Conservation (phyloP, 2,113 vertebrate genomes). For the Kryptolebias marmoratus region DNA sequence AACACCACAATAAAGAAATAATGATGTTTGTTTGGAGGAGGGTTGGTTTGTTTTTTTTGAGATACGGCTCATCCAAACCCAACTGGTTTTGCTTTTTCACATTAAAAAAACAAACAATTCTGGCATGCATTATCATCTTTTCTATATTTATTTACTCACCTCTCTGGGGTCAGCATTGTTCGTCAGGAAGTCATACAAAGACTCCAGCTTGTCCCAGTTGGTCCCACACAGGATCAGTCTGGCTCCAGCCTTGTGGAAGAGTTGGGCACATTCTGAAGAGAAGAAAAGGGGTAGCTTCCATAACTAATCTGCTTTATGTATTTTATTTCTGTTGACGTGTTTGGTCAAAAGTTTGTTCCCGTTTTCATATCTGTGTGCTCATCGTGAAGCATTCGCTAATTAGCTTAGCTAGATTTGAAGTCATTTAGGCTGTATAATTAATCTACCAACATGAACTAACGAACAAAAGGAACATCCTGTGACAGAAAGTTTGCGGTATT, state of each 20-base stretch:
- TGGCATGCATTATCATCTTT: neutral
- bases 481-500: too few species aligned
- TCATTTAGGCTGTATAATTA: too few species aligned
- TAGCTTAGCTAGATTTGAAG: neutral
- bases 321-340: neutral
- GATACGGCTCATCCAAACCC: too few species aligned
- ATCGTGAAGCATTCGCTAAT: neutral
- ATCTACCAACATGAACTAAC: too few species aligned
- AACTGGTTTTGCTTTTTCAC: too few species aligned
- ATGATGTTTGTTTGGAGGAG: too few species aligned
- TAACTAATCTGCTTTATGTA: too few species aligned
- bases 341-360: neutral
- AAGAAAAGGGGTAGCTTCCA: too few species aligned
- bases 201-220: slow-evolving; percentile 91
- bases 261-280: slow-evolving; percentile 87
- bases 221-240: slow-evolving; percentile 92
- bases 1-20: slow-evolving; percentile 2
- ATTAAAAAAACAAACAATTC: too few species aligned
- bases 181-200: slow-evolving; percentile 86
- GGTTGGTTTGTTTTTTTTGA: neutral
- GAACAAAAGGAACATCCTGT: too few species aligned
- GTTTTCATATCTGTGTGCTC: neutral
- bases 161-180: slow-evolving; percentile 86
- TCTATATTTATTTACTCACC: slow-evolving; percentile 74
- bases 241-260: slow-evolving; percentile 91